Conservation (phyloP, 2,888 invertebrate genomes). For the Aphidius colemani region DNA sequence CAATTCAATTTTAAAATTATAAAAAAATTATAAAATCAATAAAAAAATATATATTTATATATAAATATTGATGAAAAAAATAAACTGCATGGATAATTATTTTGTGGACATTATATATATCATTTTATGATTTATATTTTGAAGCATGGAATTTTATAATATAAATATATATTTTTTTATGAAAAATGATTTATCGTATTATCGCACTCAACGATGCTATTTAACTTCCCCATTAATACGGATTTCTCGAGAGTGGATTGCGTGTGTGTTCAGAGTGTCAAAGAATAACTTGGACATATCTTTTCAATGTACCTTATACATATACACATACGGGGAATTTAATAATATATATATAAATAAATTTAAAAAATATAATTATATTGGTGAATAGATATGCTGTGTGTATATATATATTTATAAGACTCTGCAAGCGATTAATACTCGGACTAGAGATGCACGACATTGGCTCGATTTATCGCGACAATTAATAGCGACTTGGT, state of each 20-base stretch:
- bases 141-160: too few species aligned
- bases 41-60: too few species aligned
- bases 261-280: conserved; percentile 28
- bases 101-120: too few species aligned
- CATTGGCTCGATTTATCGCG: conserved; percentile 43
- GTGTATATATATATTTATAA: neutral
- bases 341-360: conserved; percentile 1
- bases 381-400: too few species aligned
- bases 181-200: too few species aligned
- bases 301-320: neutral
- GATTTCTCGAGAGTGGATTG: conserved; percentile 36
- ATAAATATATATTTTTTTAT: too few species aligned
- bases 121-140: too few species aligned
- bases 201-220: neutral
- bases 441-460: conserved; percentile 35
- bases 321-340: neutral
- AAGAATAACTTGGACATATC: conserved; percentile 7
- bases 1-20: too few species aligned
- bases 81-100: too few species aligned
- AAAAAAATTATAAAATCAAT: too few species aligned
- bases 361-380: neutral
- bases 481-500: conserved; percentile 45
- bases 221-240: conserved; percentile 31
- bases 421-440: conserved; percentile 34
- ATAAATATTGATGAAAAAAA: too few species aligned